Base-by-base conservation (phyloP, 2,888 invertebrate species). In the Junonia oenone region DNA sequence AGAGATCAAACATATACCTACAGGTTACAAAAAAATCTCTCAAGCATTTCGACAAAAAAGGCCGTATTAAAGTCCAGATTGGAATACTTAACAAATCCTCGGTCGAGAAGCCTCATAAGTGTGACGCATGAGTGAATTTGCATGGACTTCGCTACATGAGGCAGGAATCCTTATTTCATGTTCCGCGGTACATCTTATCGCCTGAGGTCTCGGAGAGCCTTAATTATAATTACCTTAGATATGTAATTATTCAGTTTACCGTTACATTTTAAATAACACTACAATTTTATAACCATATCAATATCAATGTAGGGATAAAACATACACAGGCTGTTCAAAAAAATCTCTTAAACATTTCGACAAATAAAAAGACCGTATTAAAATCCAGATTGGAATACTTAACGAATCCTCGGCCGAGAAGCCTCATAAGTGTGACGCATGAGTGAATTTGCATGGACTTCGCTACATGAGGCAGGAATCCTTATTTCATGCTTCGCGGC, bases 201-300 rank as follows among this genome's bases (percentile, higher is more conserved):
- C 89, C 88, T 72, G 77, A 81, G 89, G 89, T 81, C 79, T 74
- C 43, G 6, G 43, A 43, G 73, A 72, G 76, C 71, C 75, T 76
- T 81, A 80, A 86, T 88, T 84, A 86, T 85, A 86, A 89, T 89
- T 83, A 85, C 85, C n/a, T n/a, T n/a, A n/a, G n/a, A n/a, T n/a
- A n/a, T n/a, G n/a, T n/a, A n/a, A n/a, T n/a, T n/a, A n/a, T n/a
- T n/a, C n/a, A n/a, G 6, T 6, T 6, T 26, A 26, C 6, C 26
- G 26, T 5, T 26, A 26, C 26, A 26, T n/a, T n/a, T n/a, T n/a
- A n/a, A n/a, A n/a, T n/a, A n/a, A n/a, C n/a, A n/a, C n/a, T n/a
- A n/a, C n/a, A n/a, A n/a, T n/a, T n/a, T n/a, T n/a, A n/a, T n/a
- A n/a, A n/a, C n/a, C n/a, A n/a, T n/a, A n/a, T n/a, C n/a, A n/a